Evolutionary conservation across 2,888 invertebrate genomes (phyloP).

Genomic region (Parnassius smintheus): DNA sequence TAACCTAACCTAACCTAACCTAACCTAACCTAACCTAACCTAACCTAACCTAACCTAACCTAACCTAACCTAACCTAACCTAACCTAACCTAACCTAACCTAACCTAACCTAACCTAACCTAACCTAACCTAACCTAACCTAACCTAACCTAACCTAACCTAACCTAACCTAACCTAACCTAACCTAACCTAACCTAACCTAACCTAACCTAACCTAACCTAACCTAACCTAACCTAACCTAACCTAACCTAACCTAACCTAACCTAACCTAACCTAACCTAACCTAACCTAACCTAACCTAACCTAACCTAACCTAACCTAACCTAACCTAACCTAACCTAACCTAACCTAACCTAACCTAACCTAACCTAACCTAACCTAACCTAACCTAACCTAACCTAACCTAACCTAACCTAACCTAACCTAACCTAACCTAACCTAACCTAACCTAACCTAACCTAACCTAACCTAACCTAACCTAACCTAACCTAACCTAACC

Average conservation of each 20-base stretch:
- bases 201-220: conserved; percentile 8
- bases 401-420: conserved; percentile 29
- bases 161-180: conserved; percentile 28
- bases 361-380: conserved; percentile 26
- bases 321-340: conserved; percentile 29
- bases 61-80: conserved; percentile 33
- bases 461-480: conserved; percentile 29
- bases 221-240: conserved; percentile 24
- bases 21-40: conserved; percentile 26
- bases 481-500: conserved; percentile 27
- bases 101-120: conserved; percentile 30
- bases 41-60: conserved; percentile 25
- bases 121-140: conserved; percentile 29
- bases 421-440: conserved; percentile 28
- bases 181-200: too few relatives aligned
- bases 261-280: conserved; percentile 29
- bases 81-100: conserved; percentile 32
- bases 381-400: conserved; percentile 29
- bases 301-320: conserved; percentile 27
- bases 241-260: conserved; percentile 27
- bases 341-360: conserved; percentile 26
- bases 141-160: conserved; percentile 27
- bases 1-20: conserved; percentile 27
- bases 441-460: conserved; percentile 28
- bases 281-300: conserved; percentile 28